Percentiles rank a stretch among this genome's conserved stretches.
These are phyloP conservation scores for Yponomeuta malinellus DNA, from an alignment of 2,888 invertebrate species.

Conservation along the genomic window DNA sequence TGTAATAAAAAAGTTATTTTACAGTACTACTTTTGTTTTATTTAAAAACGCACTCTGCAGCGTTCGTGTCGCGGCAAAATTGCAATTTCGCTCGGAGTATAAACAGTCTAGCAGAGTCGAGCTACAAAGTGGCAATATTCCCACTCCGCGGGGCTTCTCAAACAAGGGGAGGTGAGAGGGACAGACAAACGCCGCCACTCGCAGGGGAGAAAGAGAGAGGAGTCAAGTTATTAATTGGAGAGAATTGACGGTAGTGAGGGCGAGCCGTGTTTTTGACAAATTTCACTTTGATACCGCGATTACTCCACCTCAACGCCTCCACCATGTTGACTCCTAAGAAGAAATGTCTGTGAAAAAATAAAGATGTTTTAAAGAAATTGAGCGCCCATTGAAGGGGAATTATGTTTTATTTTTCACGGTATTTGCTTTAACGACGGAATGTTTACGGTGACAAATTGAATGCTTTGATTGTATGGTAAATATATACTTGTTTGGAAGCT, in stretches of 20 bases:
- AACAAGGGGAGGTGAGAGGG: slow-evolving; percentile 63
- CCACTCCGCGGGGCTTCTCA: slow-evolving; percentile 71
- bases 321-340: slow-evolving; percentile 28
- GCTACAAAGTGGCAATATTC: slow-evolving; percentile 76
- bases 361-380: slow-evolving; percentile 26
- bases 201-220: slow-evolving; percentile 36
- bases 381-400: not conserved
- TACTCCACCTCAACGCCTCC: slow-evolving; percentile 67
- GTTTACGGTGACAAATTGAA: slow-evolving; percentile 3
- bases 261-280: slow-evolving; percentile 73
- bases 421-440: not conserved
- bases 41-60: slow-evolving; percentile 17
- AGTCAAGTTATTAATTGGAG: slow-evolving; percentile 69
- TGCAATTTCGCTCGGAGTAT: slow-evolving; percentile 60
- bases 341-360: slow-evolving; percentile 36
- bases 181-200: slow-evolving; percentile 29
- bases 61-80: slow-evolving; percentile 42
- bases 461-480: not conserved
- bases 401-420: not conserved
- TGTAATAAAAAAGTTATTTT: slow-evolving; percentile 67
- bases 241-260: slow-evolving; percentile 72
- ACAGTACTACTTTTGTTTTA: slow-evolving; percentile 40
- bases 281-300: slow-evolving; percentile 73
- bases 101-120: slow-evolving; percentile 64
- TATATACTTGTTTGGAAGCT: not conserved